phyloP scores from a whole-genome alignment of 2,888 invertebrate genomes.

The Panorpa germanica region DNA sequence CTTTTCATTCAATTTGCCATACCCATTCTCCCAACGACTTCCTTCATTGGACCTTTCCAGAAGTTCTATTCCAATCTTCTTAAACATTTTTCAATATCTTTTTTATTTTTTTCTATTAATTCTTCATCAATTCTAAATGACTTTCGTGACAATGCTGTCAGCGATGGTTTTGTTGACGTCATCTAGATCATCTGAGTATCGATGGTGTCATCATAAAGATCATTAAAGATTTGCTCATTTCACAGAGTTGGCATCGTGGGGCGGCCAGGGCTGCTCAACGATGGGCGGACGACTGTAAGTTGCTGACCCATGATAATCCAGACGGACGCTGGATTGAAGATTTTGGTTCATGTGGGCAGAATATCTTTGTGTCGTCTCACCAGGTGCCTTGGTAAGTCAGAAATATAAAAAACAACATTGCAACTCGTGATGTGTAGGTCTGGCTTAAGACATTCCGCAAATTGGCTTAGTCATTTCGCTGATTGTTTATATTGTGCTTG shows the following conservation, averaged over 20 bases:
- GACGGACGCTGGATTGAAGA: conserved; percentile 42
- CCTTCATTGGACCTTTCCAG: background rate
- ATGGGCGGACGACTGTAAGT: conserved; percentile 53
- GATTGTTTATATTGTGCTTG: background rate
- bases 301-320: conserved; percentile 47
- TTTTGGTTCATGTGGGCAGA: conserved; percentile 61
- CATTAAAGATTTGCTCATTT: conserved; percentile 11
- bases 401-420: conserved; percentile 8
- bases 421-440: conserved; percentile 4
- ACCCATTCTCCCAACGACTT: conserved; percentile 5
- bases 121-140: no score
- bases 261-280: conserved; percentile 53
- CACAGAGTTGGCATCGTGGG: conserved; percentile 52
- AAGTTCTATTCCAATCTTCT: background rate
- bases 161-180: no score
- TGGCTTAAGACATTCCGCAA: no score
- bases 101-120: background rate
- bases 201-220: no score
- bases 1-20: background rate
- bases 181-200: no score
- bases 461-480: background rate
- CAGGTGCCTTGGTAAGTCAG: conserved; percentile 54
- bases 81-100: conserved; percentile 2
- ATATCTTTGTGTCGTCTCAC: conserved; percentile 61
- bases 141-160: no score